A percentile compares a stretch with the other conserved stretches of the same genome.
These are phyloP conservation scores for Lordiphosa fenestrarum DNA, from an alignment of 2,888 invertebrate genomes.

Conservation along the genomic window DNA sequence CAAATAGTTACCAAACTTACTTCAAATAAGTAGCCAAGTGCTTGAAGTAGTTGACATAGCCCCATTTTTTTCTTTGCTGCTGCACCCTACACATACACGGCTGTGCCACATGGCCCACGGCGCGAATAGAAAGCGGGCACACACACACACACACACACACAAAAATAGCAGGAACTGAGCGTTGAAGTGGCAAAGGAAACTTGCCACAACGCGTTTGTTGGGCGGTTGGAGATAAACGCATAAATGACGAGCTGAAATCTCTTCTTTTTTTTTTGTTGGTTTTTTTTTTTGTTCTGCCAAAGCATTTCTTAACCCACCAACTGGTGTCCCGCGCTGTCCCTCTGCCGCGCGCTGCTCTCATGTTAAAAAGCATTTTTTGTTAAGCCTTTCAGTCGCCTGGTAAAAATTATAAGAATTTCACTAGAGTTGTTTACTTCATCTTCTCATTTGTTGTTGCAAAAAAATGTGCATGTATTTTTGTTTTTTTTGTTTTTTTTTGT, in stretches of 20 bases:
- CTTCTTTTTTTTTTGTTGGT: slow-evolving; percentile 29
- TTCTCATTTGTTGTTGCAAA: slow-evolving; percentile 23
- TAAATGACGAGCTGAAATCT: slow-evolving; percentile 73
- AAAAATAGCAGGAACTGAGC: slow-evolving; percentile 8
- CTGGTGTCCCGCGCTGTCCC: background rate
- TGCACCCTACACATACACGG: slow-evolving; percentile 32
- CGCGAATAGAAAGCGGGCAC: slow-evolving; percentile 11
- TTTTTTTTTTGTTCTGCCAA: slow-evolving; percentile 40
- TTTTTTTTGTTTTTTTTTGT: no score
- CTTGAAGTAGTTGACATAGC: background rate
- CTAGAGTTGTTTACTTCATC: slow-evolving; percentile 60
- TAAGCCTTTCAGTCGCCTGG: slow-evolving; percentile 68
- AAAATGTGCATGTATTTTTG: slow-evolving; percentile 23
- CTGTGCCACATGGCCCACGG: slow-evolving; percentile 1
- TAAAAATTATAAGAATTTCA: slow-evolving; percentile 72
- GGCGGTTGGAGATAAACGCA: slow-evolving; percentile 67
- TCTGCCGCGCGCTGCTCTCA: slow-evolving; percentile 21
- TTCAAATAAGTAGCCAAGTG: no score
- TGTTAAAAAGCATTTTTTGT: slow-evolving; percentile 71
- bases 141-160: slow-evolving; percentile 6
- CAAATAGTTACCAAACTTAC: no score
- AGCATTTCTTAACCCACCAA: slow-evolving; percentile 56
- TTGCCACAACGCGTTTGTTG: slow-evolving; percentile 56
- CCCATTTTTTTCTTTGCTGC: no score
- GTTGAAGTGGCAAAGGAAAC: slow-evolving; percentile 19